These are phyloP conservation scores for Catostomus latipinnis DNA, from an alignment of 2,797 vertebrate species.

Conservation along the genomic window DNA sequence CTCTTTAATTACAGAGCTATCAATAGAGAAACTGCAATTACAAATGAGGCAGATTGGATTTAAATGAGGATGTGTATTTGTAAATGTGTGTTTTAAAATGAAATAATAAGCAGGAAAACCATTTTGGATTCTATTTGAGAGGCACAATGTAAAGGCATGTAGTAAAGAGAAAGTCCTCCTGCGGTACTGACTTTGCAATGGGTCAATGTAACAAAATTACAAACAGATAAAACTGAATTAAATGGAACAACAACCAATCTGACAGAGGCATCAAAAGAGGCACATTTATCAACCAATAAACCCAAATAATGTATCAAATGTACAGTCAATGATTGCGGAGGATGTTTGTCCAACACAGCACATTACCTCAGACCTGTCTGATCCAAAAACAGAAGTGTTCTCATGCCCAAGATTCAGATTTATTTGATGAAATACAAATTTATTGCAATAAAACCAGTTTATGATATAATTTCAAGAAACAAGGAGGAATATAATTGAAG, in stretches of 20 bases:
- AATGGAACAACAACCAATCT: slow-evolving; percentile 57
- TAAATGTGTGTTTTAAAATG: slow-evolving; percentile 49
- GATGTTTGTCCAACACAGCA: slow-evolving; percentile 40
- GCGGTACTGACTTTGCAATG: no score
- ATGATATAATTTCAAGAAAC: slow-evolving; percentile 65
- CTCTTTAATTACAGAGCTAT: slow-evolving; percentile 48
- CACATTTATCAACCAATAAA: slow-evolving; percentile 55
- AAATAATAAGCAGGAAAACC: slow-evolving; percentile 59
- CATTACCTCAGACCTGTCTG: slow-evolving; percentile 49
- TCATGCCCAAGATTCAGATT: slow-evolving; percentile 54
- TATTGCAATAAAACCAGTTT: slow-evolving; percentile 63
- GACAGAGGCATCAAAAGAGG: slow-evolving; percentile 44
- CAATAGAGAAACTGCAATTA: slow-evolving; percentile 34
- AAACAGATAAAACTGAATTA: slow-evolving; percentile 47
- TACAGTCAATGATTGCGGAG: slow-evolving; percentile 48
- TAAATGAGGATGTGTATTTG: slow-evolving; percentile 10
- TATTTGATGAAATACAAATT: slow-evolving; percentile 67
- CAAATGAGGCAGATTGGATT: slow-evolving; percentile 30
- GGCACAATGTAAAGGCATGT: slow-evolving; percentile 62
- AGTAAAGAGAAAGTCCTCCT: slow-evolving; percentile 31
- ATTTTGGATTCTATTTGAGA: slow-evolving; percentile 39
- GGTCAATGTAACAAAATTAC: background rate
- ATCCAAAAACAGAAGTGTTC: slow-evolving; percentile 57
- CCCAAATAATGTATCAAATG: slow-evolving; percentile 59
- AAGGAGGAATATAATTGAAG: slow-evolving; percentile 65